Base-by-base conservation (phyloP, 2,888 invertebrate genomes). In the Lepidocyrtoides sp. region DNA sequence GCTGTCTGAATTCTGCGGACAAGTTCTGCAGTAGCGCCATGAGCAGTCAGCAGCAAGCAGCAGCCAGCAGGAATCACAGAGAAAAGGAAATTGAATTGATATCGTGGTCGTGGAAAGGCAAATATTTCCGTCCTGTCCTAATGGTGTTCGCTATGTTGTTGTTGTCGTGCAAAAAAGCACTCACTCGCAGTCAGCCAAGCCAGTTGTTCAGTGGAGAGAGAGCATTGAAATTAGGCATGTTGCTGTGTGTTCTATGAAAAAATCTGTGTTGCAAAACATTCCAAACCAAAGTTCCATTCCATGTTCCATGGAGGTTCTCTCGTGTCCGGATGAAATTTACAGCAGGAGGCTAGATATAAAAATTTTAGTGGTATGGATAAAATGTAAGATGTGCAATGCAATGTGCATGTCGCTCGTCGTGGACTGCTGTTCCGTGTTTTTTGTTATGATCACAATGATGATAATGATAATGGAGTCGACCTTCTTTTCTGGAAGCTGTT, bases 401-500 rank as follows among this genome's bases (percentile, higher is more conserved):
- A 14, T 12, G 2, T 48, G 66, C 83, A 63, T 60, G 44, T 57
- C 23, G 10, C 14, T n/a, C 14, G 23, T 36, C n/a, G 54, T 77
- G 54, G 10, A n/a, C n/a, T n/a, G n/a, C n/a, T 75, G 72, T 57
- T 79, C 32, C 32, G 20, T 60, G 12, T 36, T 77, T 66, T 54
- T 32, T 79, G 54, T 57, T 54, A 57, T 57, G 54, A 44, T 75
- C 44, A 75, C 20, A 54, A 51, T 26, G 14, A 48, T 44, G 75
- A 32, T 75, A 3, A 48, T n/a, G 79, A 57, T 57, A 79, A 57
- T 32, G 44, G 44, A 66, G 63, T 32, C 79, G 79, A 63, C 82
- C 63, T 63, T 48, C 83, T 79, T 32, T 66, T 63, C 63, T 83
- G 83, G 83, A 83, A 83, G 83, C 83, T 83, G 83, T 51, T 75